Evolutionary conservation across 2,113 vertebrate genomes (phyloP), one percentile per base, ranked within the genome.

Genomic region (Bagarius yarrelli): DNA sequence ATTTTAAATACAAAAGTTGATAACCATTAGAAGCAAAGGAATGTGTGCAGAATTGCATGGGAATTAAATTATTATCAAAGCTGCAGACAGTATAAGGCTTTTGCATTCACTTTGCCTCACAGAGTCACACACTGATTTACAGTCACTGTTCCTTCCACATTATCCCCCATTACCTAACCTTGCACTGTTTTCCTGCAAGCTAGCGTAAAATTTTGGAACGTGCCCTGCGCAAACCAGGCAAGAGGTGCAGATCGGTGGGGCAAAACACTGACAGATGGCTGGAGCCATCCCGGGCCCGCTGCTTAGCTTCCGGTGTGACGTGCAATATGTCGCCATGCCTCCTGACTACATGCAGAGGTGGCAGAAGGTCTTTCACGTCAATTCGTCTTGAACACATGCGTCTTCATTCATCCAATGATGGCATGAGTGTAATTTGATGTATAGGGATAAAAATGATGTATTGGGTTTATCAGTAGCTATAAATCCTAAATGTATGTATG

Each of bases 221-320:
- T 55, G 61, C 15, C 47, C 66, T 55, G 76, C 27, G 47, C 60
- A 78, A 53, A 64, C 60, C 8, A 36, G 32, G 30, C 47, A 78
- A 78, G 76, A 23, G 25, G 25, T 2, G 14, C 47, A 66, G 76
- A 66, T 66, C 14, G 61, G 74, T 52, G 27, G 60, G 76, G 76
- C 76, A 78, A 52, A 78, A 53, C 61, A 87, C 92, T 94, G 94
- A 96, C 96, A 96, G 95, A 96, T 96, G 95, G 95, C 91, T 78
- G 89, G 91, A 86, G 91, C 91, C 91, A 90, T 92, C 91, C 93
- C 93, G 93, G 94, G 90, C 89, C 90, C 94, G 94, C 95, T 93
- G 94, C 93, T 94, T 95, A 95, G 95, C 94, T 96, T 95, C 94
- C 90, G 90, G 86, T 90, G 85, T 94, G 94, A 95, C 91, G 91